phyloP scores from a whole-genome alignment of 2,888 invertebrate genomes.

The Eupithecia centaureata region DNA sequence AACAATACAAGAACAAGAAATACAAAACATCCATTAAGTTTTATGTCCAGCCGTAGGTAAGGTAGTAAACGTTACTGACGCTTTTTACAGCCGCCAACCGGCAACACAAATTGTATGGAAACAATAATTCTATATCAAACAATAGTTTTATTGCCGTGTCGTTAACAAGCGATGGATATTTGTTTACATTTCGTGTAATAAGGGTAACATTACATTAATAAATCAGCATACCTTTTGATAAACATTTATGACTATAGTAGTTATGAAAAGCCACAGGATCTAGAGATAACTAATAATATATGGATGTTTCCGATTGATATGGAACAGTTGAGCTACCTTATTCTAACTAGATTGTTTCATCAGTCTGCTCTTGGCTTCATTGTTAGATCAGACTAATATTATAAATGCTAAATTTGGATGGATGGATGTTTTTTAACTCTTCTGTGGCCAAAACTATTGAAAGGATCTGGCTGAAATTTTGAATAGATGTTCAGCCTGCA shows the following conservation, averaged over 20 bases:
- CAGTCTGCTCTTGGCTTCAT: too few relatives aligned
- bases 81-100: constrained; percentile 46
- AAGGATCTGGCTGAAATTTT: too few relatives aligned
- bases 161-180: constrained; percentile 52
- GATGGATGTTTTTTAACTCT: too few relatives aligned
- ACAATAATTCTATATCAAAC: constrained; percentile 47
- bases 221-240: constrained; percentile 22
- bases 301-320: too few relatives aligned
- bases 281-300: not conserved
- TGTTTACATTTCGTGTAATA: constrained; percentile 60
- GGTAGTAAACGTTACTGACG: constrained; percentile 30
- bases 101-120: constrained; percentile 39
- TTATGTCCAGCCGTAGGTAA: constrained; percentile 11
- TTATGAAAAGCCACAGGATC: not conserved
- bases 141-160: constrained; percentile 51
- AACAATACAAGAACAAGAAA: constrained; percentile 7
- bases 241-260: constrained; percentile 2
- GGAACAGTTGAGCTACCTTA: too few relatives aligned
- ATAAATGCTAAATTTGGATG: too few relatives aligned
- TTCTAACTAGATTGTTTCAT: too few relatives aligned
- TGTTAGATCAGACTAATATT: too few relatives aligned
- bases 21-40: constrained; percentile 14
- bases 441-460: too few relatives aligned
- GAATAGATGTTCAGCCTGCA: too few relatives aligned
- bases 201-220: constrained; percentile 55